phyloP scores from a whole-genome alignment of 2,888 invertebrate species.

The Neoitamus cyanurus region DNA sequence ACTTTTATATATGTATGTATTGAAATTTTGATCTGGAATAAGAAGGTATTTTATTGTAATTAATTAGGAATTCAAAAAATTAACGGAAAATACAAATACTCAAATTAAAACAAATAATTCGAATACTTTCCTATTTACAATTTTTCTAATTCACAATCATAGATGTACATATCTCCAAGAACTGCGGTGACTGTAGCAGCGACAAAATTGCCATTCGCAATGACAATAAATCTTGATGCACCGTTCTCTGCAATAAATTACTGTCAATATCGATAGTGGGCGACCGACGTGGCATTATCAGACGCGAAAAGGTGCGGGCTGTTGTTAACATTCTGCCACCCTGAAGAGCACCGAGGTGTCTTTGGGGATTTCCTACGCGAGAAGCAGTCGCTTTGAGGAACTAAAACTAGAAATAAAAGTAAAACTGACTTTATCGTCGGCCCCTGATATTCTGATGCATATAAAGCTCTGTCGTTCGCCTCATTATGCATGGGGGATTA shows the following conservation, averaged over 20 bases:
- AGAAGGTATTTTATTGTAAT: too few species aligned
- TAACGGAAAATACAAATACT: too few species aligned
- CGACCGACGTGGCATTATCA: neutral
- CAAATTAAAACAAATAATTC: too few species aligned
- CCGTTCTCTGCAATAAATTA: neutral
- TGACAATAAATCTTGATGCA: neutral
- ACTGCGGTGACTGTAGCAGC: too few species aligned
- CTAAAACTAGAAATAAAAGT: neutral
- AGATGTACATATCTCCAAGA: too few species aligned
- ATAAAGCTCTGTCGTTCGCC: neutral
- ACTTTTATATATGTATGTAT: too few species aligned
- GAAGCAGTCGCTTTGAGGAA: neutral
- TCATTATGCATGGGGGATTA: constrained; percentile 2
- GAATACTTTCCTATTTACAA: too few species aligned
- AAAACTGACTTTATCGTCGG: neutral
- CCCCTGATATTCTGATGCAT: neutral
- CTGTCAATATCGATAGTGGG: neutral
- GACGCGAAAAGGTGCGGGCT: neutral
- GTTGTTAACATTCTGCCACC: neutral
- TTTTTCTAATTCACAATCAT: too few species aligned
- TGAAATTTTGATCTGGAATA: too few species aligned
- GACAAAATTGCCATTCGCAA: neutral
- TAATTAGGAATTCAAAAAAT: too few species aligned
- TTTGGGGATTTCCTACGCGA: constrained; percentile 13
- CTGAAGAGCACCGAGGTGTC: neutral